These are phyloP conservation scores for Bos javanicus DNA, from an alignment of 2,113 vertebrate genomes.

Conservation along the genomic window DNA sequence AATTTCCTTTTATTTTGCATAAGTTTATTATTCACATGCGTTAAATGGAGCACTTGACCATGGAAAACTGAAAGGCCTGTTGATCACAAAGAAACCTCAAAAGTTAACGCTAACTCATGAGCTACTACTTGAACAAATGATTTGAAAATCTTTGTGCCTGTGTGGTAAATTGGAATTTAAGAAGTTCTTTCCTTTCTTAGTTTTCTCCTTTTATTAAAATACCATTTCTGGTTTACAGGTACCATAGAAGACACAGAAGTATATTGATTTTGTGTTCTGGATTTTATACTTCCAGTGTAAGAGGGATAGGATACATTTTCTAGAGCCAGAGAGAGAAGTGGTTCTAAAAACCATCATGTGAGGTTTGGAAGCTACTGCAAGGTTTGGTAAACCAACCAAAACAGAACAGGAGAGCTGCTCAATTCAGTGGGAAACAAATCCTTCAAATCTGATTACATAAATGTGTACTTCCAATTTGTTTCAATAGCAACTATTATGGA, in stretches of 20 bases:
- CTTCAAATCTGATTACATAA: neutral
- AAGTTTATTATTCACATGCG: slow-evolving; percentile 10
- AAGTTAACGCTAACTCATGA: neutral
- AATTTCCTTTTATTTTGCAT: slow-evolving; percentile 21
- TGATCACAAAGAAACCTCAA: neutral
- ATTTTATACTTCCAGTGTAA: neutral
- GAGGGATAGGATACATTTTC: neutral
- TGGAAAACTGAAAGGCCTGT: neutral
- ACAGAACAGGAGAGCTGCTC: neutral
- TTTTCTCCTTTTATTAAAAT: neutral
- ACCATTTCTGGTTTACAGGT: neutral
- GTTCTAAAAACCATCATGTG: neutral
- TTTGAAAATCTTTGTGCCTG: neutral
- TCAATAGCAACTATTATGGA: neutral
- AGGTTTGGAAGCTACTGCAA: neutral
- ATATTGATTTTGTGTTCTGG: neutral
- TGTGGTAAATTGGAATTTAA: neutral
- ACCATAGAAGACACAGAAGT: neutral
- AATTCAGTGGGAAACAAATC: neutral
- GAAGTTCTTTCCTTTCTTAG: neutral
- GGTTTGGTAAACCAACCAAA: neutral
- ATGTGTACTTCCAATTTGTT: neutral
- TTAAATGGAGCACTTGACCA: neutral
- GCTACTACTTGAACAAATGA: neutral
- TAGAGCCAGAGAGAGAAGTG: neutral